A percentile compares a stretch with the other conserved stretches of the same genome.
These are phyloP conservation scores for Esox masquinongy DNA, from an alignment of 2,797 vertebrate genomes.

Conservation along the genomic window DNA sequence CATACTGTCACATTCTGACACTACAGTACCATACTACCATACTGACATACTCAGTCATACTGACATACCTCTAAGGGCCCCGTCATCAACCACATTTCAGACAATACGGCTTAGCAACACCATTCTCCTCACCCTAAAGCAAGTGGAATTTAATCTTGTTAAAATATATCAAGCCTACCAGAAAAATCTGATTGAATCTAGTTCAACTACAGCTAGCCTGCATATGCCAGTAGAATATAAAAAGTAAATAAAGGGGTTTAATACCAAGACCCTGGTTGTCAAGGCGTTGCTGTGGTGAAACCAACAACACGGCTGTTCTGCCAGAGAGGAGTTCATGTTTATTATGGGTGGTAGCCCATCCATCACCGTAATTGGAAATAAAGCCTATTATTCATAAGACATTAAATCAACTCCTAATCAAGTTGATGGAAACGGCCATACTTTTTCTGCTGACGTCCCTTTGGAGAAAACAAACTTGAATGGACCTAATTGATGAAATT, in stretches of 20 bases:
- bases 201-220: not conserved
- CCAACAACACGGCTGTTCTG: constrained; percentile 32
- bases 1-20: not conserved
- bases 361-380: constrained; percentile 72
- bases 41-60: too few relatives aligned
- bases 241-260: not conserved
- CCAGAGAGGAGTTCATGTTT: constrained; percentile 36
- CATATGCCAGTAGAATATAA: not conserved
- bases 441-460: constrained; percentile 32
- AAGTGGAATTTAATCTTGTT: too few relatives aligned
- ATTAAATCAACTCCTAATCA: constrained; percentile 70
- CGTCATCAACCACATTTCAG: not conserved
- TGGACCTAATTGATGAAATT: constrained; percentile 43
- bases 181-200: not conserved
- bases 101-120: not conserved
- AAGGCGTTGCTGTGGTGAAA: constrained; percentile 45
- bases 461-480: constrained; percentile 56
- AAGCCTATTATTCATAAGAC: constrained; percentile 65
- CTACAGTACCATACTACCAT: too few relatives aligned
- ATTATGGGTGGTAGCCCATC: constrained; percentile 54
- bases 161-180: too few relatives aligned
- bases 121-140: not conserved
- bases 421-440: constrained; percentile 26
- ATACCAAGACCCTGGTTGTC: constrained; percentile 48
- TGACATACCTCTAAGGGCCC: not conserved